These are phyloP conservation scores for Lutjanus erythropterus DNA, from an alignment of 2,113 vertebrate genomes.

Conservation along the genomic window DNA sequence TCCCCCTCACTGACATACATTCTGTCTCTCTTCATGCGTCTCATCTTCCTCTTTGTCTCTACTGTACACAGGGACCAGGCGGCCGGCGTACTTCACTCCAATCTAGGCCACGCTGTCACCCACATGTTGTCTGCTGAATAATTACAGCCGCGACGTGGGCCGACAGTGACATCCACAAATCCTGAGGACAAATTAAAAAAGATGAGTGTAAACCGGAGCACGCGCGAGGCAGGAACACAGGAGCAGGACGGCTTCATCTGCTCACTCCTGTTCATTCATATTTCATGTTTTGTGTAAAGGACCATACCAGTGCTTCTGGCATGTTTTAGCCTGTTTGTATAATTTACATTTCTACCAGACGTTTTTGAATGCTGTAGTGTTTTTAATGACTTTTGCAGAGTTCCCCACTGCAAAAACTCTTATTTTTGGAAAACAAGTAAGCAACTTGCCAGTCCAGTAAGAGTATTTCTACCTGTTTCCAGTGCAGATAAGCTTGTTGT, in stretches of 20 bases:
- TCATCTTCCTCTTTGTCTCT: constrained; percentile 26
- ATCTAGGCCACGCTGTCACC: constrained; percentile 48
- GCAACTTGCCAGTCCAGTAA: background rate
- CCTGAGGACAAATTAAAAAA: constrained; percentile 44
- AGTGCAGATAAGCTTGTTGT: too few species aligned
- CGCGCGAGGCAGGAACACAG: background rate
- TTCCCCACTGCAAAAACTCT: background rate
- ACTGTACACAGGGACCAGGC: background rate
- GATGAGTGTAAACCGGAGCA: constrained; percentile 32
- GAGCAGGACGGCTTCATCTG: constrained; percentile 1
- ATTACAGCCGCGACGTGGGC: constrained; percentile 15
- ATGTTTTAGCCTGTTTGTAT: background rate
- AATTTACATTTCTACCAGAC: background rate
- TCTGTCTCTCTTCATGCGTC: background rate
- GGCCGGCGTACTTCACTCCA: constrained; percentile 3
- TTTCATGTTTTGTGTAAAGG: constrained; percentile 18
- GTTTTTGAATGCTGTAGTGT: background rate
- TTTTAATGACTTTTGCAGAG: background rate
- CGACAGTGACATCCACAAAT: constrained; percentile 33
- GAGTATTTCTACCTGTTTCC: too few species aligned
- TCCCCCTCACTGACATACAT: constrained; percentile 11
- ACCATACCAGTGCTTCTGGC: background rate
- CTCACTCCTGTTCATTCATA: constrained; percentile 21
- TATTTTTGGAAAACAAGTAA: background rate
- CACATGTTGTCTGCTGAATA: constrained; percentile 46